Evolutionary conservation across 2,113 vertebrate genomes (phyloP), one percentile per base, ranked within the genome.

Genomic region (Puntigrus tetrazona): DNA sequence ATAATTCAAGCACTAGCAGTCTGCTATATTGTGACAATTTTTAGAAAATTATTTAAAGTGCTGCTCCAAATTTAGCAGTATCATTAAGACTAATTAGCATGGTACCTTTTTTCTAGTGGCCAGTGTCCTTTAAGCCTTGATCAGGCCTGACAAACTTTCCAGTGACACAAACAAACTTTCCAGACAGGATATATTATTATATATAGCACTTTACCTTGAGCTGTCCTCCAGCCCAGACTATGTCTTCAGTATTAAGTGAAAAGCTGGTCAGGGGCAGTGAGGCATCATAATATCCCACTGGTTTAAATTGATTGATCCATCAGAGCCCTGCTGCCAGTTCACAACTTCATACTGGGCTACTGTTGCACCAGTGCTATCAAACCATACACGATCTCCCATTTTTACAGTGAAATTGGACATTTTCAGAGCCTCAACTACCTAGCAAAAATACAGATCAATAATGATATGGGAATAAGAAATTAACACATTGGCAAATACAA

Each of bases 281-380:
- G 45, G 92, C 92, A 7, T 94, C 94, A 75, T 93, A 94, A 78
- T 91, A 94, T 41, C 94, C 94, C 4, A 94, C 92, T 38, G 90
- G 89, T 78, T 91, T 92, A 80, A 94, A 94, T 47, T 90, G 83
- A 94, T 83, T 0, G 86, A 89, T 27, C 90, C 89, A 18, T 90
- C 81, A 8, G 85, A 36, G 22, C 88, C 88, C 10, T 29, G 87
- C 63, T 67, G 63, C 63, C 63, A 67, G 29, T 67, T 67, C 0
- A 67, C 29, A 1, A 67, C 63, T 67, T 95, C 93, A 74, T 94
- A 95, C 14, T 50, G 87, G 76, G 94, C 93, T 22, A 88, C 86
- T 27, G 92, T 81, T 43, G 92, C 91, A 25, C 93, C 93, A 0
- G 92, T 93, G 47, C 83, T 89, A 61, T 94, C 93, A 84, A 94